phyloP scores from a whole-genome alignment of 2,888 invertebrate genomes.

The Linnaemya vulpina region DNA sequence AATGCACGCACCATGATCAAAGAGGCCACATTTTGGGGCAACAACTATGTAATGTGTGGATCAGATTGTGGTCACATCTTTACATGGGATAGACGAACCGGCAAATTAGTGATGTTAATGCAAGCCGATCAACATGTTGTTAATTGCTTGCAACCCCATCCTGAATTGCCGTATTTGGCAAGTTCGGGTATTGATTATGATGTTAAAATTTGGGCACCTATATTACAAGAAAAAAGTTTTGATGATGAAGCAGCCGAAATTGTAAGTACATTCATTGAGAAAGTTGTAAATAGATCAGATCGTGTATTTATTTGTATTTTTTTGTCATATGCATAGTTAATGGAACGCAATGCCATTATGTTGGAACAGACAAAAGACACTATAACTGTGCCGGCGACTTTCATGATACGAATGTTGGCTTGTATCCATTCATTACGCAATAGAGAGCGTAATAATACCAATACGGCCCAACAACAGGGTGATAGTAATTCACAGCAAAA shows the following conservation, averaged over 20 bases:
- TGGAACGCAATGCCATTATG: slow-evolving; percentile 91
- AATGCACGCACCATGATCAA: slow-evolving; percentile 93
- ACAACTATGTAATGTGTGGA: slow-evolving; percentile 92
- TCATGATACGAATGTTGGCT: slow-evolving; percentile 91
- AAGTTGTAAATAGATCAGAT: not conserved
- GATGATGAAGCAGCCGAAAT: slow-evolving; percentile 86
- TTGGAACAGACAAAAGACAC: slow-evolving; percentile 93
- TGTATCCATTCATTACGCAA: slow-evolving; percentile 86
- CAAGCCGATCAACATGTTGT: slow-evolving; percentile 93
- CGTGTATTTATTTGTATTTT: not conserved
- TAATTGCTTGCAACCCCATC: slow-evolving; percentile 93
- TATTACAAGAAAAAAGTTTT: slow-evolving; percentile 86
- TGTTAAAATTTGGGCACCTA: slow-evolving; percentile 92
- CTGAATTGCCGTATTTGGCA: slow-evolving; percentile 88
- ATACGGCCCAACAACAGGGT: slow-evolving; percentile 38
- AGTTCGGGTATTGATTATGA: slow-evolving; percentile 95
- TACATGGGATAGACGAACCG: slow-evolving; percentile 89
- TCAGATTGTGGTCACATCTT: slow-evolving; percentile 95
- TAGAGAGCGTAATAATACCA: slow-evolving; percentile 79
- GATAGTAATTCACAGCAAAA: slow-evolving; percentile 50
- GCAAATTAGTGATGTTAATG: slow-evolving; percentile 88
- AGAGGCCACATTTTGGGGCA: slow-evolving; percentile 93
- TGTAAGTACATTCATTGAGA: slow-evolving; percentile 71
- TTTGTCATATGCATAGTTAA: slow-evolving; percentile 84
- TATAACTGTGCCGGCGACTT: slow-evolving; percentile 93